These are phyloP conservation scores for Catharus minimus DNA, from an alignment of 2,113 vertebrate species.

Conservation along the genomic window DNA sequence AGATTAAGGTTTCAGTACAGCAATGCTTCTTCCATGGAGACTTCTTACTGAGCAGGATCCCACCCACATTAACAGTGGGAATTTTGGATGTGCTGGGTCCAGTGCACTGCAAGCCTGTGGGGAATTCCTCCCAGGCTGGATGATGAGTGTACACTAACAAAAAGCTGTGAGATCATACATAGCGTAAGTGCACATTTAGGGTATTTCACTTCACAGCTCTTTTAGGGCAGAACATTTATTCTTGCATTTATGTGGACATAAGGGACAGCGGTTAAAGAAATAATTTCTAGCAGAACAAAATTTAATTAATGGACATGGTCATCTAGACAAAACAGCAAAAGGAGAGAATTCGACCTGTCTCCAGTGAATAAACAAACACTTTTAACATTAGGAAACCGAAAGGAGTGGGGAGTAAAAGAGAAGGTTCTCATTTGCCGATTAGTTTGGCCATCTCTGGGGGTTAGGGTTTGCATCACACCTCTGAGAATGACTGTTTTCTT, in stretches of 20 bases:
- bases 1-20: background rate
- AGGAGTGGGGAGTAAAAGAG: background rate
- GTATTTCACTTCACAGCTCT: background rate
- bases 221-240: background rate
- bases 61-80: background rate
- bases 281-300: background rate
- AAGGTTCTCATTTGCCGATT: background rate
- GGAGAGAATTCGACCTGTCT: background rate
- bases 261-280: background rate
- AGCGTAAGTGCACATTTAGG: background rate
- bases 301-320: background rate
- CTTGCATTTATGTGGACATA: background rate
- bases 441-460: background rate
- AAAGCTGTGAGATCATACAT: background rate
- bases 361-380: accelerated
- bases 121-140: background rate
- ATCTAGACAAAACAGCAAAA: background rate
- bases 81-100: background rate
- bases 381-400: background rate
- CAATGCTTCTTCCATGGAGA: background rate
- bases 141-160: background rate
- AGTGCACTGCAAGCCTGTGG: background rate
- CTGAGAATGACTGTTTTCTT: background rate
- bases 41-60: background rate
- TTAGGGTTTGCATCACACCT: background rate